Conservation (phyloP, 2,113 vertebrate genomes). For the Ursus arctos region DNA sequence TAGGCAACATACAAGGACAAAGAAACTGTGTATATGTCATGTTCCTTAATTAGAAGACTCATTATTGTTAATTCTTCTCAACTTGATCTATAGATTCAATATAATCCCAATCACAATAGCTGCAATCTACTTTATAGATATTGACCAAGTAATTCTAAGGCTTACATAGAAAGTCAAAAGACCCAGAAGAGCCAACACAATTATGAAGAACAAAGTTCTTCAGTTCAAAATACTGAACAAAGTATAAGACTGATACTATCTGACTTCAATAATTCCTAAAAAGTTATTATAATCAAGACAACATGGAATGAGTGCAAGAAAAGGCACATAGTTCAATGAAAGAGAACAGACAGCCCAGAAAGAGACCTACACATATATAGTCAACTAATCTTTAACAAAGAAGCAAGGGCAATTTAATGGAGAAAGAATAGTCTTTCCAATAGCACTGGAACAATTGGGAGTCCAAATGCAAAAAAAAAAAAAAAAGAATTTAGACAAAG, state of each 20-base stretch:
- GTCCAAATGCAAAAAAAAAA: not conserved
- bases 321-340: not conserved
- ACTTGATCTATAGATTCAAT: no score
- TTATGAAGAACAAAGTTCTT: not conserved
- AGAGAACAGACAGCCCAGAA: not conserved
- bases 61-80: no score
- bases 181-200: not conserved
- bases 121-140: no score
- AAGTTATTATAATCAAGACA: not conserved
- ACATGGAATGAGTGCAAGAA: not conserved
- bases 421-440: not conserved
- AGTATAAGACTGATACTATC: not conserved
- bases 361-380: not conserved
- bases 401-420: not conserved
- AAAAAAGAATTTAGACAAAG: not conserved
- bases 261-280: not conserved
- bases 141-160: no score
- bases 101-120: no score
- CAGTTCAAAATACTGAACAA: not conserved
- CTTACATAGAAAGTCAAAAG: not conserved
- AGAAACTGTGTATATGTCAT: not conserved
- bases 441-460: not conserved
- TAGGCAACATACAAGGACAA: not conserved
- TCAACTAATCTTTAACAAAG: not conserved
- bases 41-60: not conserved